Conservation (phyloP, 2,797 vertebrate genomes). For the Falco novaeseelandiae region DNA sequence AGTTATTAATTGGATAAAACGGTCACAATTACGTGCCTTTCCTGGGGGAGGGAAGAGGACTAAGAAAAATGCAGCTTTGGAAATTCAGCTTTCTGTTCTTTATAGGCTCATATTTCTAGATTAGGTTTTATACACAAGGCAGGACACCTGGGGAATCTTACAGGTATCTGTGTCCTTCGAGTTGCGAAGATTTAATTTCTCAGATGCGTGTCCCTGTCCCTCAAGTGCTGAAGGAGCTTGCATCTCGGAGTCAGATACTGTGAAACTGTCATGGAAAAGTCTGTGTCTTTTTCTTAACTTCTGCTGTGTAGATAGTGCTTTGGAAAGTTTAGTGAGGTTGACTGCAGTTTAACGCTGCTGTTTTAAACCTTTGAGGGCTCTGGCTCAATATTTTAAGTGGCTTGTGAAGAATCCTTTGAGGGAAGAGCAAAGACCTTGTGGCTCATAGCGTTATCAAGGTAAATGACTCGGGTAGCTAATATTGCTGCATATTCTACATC, state of each 20-base stretch:
- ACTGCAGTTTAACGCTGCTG: not conserved
- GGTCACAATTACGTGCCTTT: not conserved
- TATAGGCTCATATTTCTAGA: not conserved
- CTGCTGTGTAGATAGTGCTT: not conserved
- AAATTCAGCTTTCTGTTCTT: not conserved
- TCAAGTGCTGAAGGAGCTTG: not conserved
- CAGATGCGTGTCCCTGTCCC: not conserved
- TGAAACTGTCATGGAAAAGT: not conserved
- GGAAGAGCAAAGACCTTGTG: not conserved
- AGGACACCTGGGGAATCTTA: not conserved
- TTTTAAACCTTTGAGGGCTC: not conserved
- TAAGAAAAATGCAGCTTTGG: not conserved
- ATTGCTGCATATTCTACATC: rapidly evolving
- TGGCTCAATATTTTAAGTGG: not conserved
- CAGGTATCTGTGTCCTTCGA: not conserved
- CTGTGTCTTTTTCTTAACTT: not conserved
- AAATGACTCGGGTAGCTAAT: not conserved
- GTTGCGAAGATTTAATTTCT: not conserved
- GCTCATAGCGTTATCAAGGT: not conserved
- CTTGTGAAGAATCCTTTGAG: not conserved
- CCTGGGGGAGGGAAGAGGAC: not conserved
- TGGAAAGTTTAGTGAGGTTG: not conserved
- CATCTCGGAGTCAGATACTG: rapidly evolving
- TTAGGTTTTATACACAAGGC: not conserved
- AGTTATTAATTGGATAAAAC: not conserved